phyloP scores from a whole-genome alignment of 2,888 invertebrate species.

The Acrobasis consociella region DNA sequence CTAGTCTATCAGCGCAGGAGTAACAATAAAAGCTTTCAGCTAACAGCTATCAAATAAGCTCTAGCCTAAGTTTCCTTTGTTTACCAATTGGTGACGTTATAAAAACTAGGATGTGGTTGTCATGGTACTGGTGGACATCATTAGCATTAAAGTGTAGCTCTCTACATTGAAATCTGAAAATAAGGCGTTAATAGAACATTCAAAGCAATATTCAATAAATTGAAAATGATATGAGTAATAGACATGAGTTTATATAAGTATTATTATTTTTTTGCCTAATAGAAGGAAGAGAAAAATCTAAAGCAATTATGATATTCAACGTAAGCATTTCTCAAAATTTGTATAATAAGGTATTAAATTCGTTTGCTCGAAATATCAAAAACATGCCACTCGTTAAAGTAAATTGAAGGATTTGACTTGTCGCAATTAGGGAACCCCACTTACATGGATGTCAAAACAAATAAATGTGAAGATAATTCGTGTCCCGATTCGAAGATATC shows the following conservation, averaged over 20 bases:
- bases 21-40: not conserved
- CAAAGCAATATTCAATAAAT: no score
- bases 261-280: no score
- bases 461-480: constrained; percentile 72
- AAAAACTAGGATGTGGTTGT: constrained; percentile 19
- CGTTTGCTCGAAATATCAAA: not conserved
- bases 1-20: no score
- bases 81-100: not conserved
- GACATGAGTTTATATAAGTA: no score
- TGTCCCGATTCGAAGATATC: constrained; percentile 60
- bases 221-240: no score
- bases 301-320: no score
- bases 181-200: not conserved
- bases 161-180: no score
- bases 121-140: not conserved
- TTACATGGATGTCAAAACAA: constrained; percentile 69
- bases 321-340: not conserved
- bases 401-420: constrained; percentile 26
- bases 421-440: constrained; percentile 25
- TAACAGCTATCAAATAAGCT: not conserved
- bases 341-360: not conserved
- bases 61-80: not conserved
- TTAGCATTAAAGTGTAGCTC: no score
- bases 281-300: no score
- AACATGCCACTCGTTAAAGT: constrained; percentile 4